Conservation (phyloP, 1,140 invertebrate genomes). For the Zaprionus camerounensis region DNA sequence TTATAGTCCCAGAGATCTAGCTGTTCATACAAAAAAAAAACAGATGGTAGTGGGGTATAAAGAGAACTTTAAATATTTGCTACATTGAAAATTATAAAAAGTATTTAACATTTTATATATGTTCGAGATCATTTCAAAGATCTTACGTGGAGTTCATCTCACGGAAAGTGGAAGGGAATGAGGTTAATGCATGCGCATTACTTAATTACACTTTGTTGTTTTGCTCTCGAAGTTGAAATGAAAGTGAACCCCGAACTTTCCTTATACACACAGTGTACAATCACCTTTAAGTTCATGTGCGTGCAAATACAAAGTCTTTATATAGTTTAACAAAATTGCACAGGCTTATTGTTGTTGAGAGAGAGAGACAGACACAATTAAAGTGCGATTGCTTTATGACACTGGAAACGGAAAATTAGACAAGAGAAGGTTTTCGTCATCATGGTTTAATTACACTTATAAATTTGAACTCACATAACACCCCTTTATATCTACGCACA, state of each 20-base stretch:
- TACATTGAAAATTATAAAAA: neutral
- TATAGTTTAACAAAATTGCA: constrained; percentile 12
- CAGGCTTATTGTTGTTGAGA: constrained; percentile 17
- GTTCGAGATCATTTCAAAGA: neutral
- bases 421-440: constrained; percentile 33
- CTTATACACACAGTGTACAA: neutral
- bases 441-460: constrained; percentile 41
- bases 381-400: constrained; percentile 37
- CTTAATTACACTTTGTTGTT: constrained; percentile 4
- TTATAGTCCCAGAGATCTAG: too few relatives aligned
- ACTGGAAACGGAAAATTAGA: constrained; percentile 14
- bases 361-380: constrained; percentile 33
- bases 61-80: neutral
- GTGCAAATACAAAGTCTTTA: neutral
- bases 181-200: constrained; percentile 1
- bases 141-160: neutral
- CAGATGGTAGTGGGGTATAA: neutral
- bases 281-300: neutral
- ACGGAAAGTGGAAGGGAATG: constrained; percentile 3
- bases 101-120: neutral
- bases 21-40: too few relatives aligned
- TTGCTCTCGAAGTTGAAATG: constrained; percentile 1
- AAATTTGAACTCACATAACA: constrained; percentile 37
- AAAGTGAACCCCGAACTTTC: constrained; percentile 9
- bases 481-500: constrained; percentile 10